Evolutionary conservation across 2,888 invertebrate species (phyloP).

Genomic region (Arrhopalites spinosus): DNA sequence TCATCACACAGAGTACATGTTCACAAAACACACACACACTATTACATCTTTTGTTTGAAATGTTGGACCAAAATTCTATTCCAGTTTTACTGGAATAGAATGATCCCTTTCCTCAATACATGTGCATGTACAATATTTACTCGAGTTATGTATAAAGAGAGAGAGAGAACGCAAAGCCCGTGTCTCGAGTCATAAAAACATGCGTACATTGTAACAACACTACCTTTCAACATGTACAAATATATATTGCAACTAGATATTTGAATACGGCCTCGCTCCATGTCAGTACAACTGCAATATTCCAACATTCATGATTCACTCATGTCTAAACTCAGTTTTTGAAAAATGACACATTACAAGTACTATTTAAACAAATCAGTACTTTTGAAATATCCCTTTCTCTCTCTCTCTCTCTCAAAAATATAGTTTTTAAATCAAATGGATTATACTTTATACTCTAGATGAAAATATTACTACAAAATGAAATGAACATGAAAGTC

Average conservation of each 20-base stretch:
- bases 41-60: not conserved
- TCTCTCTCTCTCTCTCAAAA: not conserved
- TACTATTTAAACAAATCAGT: constrained; percentile 21
- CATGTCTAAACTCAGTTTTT: not conserved
- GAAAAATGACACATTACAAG: not conserved
- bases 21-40: not conserved
- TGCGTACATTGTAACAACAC: not conserved
- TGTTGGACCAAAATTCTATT: not conserved
- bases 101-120: not conserved
- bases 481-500: constrained; percentile 32
- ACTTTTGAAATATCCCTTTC: not conserved
- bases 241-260: not conserved
- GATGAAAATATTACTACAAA: constrained; percentile 31
- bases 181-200: not conserved
- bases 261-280: not conserved
- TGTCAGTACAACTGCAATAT: constrained; percentile 4
- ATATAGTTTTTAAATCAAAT: constrained; percentile 22
- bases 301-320: not conserved
- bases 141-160: not conserved
- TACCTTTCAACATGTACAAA: not conserved
- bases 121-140: not conserved
- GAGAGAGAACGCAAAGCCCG: not conserved
- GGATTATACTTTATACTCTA: constrained; percentile 31
- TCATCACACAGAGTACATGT: not conserved
- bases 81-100: not conserved